phyloP scores from a whole-genome alignment of 1,140 invertebrate species.

The Drosophila paulistorum region DNA sequence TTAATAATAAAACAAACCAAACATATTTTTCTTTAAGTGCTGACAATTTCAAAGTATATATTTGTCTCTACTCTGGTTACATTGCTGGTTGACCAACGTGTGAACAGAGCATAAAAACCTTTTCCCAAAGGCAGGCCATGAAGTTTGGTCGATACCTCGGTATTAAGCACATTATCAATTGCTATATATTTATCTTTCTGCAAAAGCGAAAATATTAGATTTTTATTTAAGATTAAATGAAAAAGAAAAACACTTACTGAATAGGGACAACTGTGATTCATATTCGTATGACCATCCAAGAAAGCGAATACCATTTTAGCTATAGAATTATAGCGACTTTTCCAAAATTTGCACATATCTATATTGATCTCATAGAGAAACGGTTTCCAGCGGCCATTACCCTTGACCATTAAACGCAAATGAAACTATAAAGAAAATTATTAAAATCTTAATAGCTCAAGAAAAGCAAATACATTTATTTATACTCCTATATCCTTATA shows the following conservation, averaged over 20 bases:
- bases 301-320: conserved; percentile 30
- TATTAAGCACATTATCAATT: conserved; percentile 40
- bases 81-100: conserved; percentile 22
- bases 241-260: conserved; percentile 18
- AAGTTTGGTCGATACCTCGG: conserved; percentile 25
- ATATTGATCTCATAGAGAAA: conserved; percentile 38
- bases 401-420: conserved; percentile 22
- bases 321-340: conserved; percentile 31
- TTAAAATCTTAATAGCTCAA: neutral
- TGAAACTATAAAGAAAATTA: neutral
- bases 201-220: neutral
- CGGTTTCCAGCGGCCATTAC: conserved; percentile 35
- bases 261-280: conserved; percentile 53
- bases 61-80: conserved; percentile 8
- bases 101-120: conserved; percentile 27
- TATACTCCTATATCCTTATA: conserved; percentile 33
- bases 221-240: no score
- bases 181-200: conserved; percentile 28
- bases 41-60: conserved; percentile 30
- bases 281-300: conserved; percentile 28
- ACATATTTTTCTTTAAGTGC: neutral
- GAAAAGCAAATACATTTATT: no score
- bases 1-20: neutral
- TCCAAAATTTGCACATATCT: conserved; percentile 36
- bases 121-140: conserved; percentile 29